Base-by-base conservation (phyloP, 2,888 invertebrate species). In the Heliconius charithonia region DNA sequence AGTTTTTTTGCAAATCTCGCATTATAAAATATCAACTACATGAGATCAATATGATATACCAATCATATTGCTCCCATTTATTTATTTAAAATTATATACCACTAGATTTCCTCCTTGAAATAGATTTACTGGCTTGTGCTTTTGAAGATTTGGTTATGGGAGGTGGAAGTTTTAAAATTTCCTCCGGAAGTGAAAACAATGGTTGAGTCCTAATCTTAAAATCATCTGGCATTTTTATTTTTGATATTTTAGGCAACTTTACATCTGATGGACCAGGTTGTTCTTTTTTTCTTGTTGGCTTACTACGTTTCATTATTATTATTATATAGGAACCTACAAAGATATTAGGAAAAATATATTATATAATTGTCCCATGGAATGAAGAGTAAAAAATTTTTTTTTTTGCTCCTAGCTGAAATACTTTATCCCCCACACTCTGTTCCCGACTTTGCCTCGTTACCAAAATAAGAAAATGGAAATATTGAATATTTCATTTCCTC, bases 171-270 rank as follows among this genome's bases (percentile, higher is more conserved):
- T 94, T 93, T 37, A 95, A 87, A 76, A 97, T 89, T 89, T 96
- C 95, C 72, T 96, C 95, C 0, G 97, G 97, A 75, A 97, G 87
- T 3, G 96, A 95, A 89, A 96, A 96, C 77, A 96, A 85, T 1
- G 96, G 95, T 76, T 95, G 92, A 29, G 96, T 94, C 81, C 95
- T 89, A 80, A 96, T 93, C 88, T 95, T 95, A 83, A 95, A 96
- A 85, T 96, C 96, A 56, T 95, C 95, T 0, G 96, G 96, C 89
- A 96, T 89, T 76, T 92, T 87, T 75, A 95, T 88, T 87, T 94
- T 94, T 9, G 95, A 95, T 81, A 96, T 89, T 88, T 95, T 96
- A 2, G 96, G 95, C 72, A 95, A 88, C 82, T 95, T 92, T 76
- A 95, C 92, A 70, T 94, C 95, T 75, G 96, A 90, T 84, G 93